These are phyloP conservation scores for Caenorhabditis brenneri DNA, from an alignment of 1,140 invertebrate genomes.

Conservation along the genomic window DNA sequence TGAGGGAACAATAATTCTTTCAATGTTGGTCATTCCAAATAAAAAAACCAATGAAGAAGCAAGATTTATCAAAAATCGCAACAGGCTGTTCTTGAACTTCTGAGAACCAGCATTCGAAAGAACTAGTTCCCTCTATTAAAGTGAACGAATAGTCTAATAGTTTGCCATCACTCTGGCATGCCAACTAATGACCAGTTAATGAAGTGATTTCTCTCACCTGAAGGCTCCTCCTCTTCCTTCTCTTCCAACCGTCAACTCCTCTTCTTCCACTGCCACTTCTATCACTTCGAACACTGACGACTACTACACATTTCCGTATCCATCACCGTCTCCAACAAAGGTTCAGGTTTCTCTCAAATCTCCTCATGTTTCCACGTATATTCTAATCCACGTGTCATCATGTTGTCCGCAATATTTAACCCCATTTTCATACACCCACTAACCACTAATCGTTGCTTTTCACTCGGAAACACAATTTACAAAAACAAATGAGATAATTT, in stretches of 20 bases:
- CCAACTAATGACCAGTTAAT: not conserved
- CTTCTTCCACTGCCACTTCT: not conserved
- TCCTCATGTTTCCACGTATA: not conserved
- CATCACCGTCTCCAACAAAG: conserved; percentile 25
- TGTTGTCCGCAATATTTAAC: not conserved
- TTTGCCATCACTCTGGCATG: not conserved
- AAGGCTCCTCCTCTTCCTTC: not conserved
- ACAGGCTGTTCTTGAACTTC: no score
- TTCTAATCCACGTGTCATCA: not conserved
- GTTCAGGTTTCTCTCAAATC: not conserved
- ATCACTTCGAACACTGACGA: not conserved
- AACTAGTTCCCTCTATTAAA: no score
- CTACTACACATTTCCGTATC: conserved; percentile 1
- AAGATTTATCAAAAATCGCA: no score
- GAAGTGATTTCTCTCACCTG: not conserved
- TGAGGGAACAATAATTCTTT: no score
- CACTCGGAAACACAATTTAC: no score
- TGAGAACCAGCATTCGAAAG: no score
- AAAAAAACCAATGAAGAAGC: no score
- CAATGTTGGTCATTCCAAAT: no score
- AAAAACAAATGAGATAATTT: no score
- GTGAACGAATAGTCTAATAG: not conserved
- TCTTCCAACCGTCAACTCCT: no score
- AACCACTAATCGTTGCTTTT: no score
- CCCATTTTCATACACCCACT: no score